These are phyloP conservation scores for Empis stercorea DNA, from an alignment of 2,888 invertebrate genomes.

Conservation along the genomic window DNA sequence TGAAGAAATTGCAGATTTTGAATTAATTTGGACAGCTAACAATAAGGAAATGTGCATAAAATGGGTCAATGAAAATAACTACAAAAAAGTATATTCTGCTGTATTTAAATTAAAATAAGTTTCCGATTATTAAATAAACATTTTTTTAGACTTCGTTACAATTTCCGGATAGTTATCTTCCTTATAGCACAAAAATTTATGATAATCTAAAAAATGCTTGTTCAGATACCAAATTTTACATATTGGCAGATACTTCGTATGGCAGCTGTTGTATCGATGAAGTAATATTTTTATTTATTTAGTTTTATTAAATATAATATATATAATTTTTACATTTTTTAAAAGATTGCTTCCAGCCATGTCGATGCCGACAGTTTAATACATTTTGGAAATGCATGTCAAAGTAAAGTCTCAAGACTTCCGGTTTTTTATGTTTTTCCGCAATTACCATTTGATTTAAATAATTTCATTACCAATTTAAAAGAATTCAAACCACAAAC, in stretches of 20 bases:
- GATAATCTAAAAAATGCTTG: slow-evolving; percentile 38
- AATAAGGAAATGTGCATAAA: slow-evolving; percentile 29
- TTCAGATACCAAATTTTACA: slow-evolving; percentile 48
- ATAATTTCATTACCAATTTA: slow-evolving; percentile 30
- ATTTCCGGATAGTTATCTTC: slow-evolving; percentile 73
- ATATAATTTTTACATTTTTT: not conserved
- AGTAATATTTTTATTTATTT: slow-evolving; percentile 12
- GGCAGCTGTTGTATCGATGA: slow-evolving; percentile 53
- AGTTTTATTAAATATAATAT: not conserved
- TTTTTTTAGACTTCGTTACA: slow-evolving; percentile 68
- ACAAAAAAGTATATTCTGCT: slow-evolving; percentile 45
- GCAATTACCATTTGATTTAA: slow-evolving; percentile 44
- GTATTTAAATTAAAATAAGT: not conserved
- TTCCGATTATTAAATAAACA: not conserved
- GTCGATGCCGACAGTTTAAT: slow-evolving; percentile 72
- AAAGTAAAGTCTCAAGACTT: slow-evolving; percentile 58
- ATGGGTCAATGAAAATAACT: slow-evolving; percentile 58
- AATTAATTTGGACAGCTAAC: slow-evolving; percentile 30
- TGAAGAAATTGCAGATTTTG: slow-evolving; percentile 15
- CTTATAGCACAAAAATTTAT: slow-evolving; percentile 54
- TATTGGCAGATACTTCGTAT: slow-evolving; percentile 84
- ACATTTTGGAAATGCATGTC: slow-evolving; percentile 85
- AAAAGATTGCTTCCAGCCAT: slow-evolving; percentile 79
- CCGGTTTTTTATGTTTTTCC: slow-evolving; percentile 66
- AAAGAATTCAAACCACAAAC: slow-evolving; percentile 23